A percentile compares a stretch with the other conserved stretches of the same genome.
Conservation (phyloP, 2,113 vertebrate genomes). For the Clarias gariepinus region DNA sequence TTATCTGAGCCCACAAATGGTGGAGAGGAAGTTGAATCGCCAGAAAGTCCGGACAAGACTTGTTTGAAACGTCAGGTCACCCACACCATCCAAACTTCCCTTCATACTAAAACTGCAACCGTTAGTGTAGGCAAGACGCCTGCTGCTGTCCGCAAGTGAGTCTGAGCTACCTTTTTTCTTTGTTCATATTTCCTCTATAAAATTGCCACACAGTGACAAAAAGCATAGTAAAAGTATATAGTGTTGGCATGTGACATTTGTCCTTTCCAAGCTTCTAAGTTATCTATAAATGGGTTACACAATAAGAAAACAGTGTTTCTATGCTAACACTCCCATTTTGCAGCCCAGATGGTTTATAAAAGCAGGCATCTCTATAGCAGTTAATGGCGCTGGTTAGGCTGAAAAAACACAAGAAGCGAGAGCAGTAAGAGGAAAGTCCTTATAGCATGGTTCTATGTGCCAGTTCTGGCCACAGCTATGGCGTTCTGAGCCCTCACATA, state of each 20-base stretch:
- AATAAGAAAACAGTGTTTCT: neutral
- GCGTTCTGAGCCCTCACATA: slow-evolving; percentile 64
- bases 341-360: neutral
- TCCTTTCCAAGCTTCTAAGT: neutral
- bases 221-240: neutral
- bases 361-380: slow-evolving; percentile 14
- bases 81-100: slow-evolving; percentile 72
- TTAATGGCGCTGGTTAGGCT: slow-evolving; percentile 34
- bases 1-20: slow-evolving; percentile 2
- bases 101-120: slow-evolving; percentile 66
- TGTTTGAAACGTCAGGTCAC: slow-evolving; percentile 70
- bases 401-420: slow-evolving; percentile 26
- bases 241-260: neutral
- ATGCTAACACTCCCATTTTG: neutral
- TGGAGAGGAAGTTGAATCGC: neutral
- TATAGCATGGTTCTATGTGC: slow-evolving; percentile 59
- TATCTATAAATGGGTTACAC: neutral
- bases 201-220: neutral
- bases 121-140: slow-evolving; percentile 86
- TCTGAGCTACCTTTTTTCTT: neutral
- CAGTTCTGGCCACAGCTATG: slow-evolving; percentile 60
- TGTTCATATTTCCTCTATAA: neutral
- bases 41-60: slow-evolving; percentile 12
- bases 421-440: slow-evolving; percentile 61
- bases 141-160: slow-evolving; percentile 79